Evolutionary conservation across 2,888 invertebrate genomes (phyloP).

Genomic region (Cataglyphis albicans): DNA sequence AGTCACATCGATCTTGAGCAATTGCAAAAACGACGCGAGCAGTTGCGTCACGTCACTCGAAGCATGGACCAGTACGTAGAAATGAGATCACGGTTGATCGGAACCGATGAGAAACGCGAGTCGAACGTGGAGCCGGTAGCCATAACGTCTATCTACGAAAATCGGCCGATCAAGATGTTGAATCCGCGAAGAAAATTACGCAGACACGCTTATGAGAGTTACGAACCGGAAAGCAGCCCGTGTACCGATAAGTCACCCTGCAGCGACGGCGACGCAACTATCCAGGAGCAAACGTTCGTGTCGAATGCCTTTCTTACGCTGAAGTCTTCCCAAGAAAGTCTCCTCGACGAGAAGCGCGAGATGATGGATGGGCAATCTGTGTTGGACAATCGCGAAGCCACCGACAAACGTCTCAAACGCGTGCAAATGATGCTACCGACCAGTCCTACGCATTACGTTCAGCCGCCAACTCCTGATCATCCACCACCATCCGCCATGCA

Average conservation of each 20-base stretch:
- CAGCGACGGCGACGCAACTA: slow-evolving; percentile 79
- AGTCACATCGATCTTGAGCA: slow-evolving; percentile 92
- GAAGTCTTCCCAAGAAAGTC: slow-evolving; percentile 88
- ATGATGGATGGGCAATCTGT: slow-evolving; percentile 86
- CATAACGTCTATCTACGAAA: slow-evolving; percentile 91
- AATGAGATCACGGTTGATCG: slow-evolving; percentile 88
- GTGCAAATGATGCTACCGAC: slow-evolving; percentile 89
- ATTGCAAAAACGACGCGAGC: slow-evolving; percentile 86
- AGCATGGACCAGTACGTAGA: slow-evolving; percentile 93
- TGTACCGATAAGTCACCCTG: slow-evolving; percentile 87
- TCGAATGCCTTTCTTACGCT: slow-evolving; percentile 88
- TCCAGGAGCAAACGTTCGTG: slow-evolving; percentile 86
- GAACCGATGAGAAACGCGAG: slow-evolving; percentile 81
- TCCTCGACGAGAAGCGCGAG: slow-evolving; percentile 88
- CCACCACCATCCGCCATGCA: slow-evolving; percentile 96
- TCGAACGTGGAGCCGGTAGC: slow-evolving; percentile 89
- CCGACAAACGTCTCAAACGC: slow-evolving; percentile 83
- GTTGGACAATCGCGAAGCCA: slow-evolving; percentile 77
- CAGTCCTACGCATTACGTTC: slow-evolving; percentile 95
- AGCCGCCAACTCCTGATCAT: slow-evolving; percentile 97
- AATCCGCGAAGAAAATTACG: slow-evolving; percentile 91
- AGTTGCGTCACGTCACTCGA: slow-evolving; percentile 89
- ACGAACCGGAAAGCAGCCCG: slow-evolving; percentile 87
- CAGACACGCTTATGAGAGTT: slow-evolving; percentile 89
- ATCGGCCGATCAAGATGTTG: slow-evolving; percentile 90